Evolutionary conservation across 2,797 vertebrate genomes (phyloP), one percentile per base, ranked within the genome.

Genomic region (Limosa lapponica): DNA sequence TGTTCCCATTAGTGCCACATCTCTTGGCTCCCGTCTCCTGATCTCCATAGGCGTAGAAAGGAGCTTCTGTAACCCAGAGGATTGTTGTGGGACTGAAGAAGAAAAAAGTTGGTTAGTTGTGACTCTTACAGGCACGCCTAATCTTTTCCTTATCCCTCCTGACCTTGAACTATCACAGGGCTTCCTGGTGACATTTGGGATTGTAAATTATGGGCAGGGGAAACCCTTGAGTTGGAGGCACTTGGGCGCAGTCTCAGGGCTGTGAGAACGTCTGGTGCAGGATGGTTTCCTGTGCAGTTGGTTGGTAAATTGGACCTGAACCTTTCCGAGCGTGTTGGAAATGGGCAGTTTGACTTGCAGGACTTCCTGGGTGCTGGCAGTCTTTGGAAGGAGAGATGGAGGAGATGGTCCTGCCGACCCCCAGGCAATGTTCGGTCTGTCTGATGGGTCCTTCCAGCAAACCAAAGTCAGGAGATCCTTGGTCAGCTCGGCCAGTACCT

Each of bases 231-330:
- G 71, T 57, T 90, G 51, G 75, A 73, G 55, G 48, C 36, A 16
- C n/a, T 48, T 12, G 14, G 24, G 30, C 19, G 2, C 19, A 28
- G 58, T 22, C 28, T 65, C 4, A 0, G 62, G 62, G 82, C 93
- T 37, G 39, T 39, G 74, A 32, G 39, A 16, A 28, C 0, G 0
- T 43, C 59, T 0, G 0, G n/a, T 17, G n/a, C 52, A 46, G 77
- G 72, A 16, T 49, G 62, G 23, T 14, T 89, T 70, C 64, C 39
- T 85, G n/a, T 8, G 20, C 59, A 43, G 3, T 25, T 37, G 58
- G 22, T 23, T 87, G 67, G 48, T 59, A 57, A 54, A 39, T 51
- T 32, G 64, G 67, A 66, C 34, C 41, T 34, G 67, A 30, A 66
- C n/a, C n/a, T 59, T 85, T 61, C 1, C 0, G 34, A 48, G 17